A percentile compares a stretch with the other conserved stretches of the same genome.
Evolutionary conservation across 2,888 invertebrate species (phyloP).

Genomic region (Eristalis intricaria): DNA sequence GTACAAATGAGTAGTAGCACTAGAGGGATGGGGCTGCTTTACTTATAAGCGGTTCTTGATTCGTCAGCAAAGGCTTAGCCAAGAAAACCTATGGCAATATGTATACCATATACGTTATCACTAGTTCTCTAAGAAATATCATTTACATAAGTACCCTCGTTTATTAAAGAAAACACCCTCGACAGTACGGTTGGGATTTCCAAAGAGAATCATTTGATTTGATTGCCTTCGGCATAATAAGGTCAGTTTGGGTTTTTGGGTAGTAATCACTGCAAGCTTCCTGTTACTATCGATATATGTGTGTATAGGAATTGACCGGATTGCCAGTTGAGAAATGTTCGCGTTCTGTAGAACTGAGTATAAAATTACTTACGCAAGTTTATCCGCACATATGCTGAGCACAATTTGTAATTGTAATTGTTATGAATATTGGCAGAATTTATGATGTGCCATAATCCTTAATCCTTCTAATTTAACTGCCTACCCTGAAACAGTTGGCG

Average conservation of each 20-base stretch:
- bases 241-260: constrained; percentile 62
- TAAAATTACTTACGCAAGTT: constrained; percentile 56
- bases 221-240: constrained; percentile 59
- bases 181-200: constrained; percentile 2
- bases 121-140: constrained; percentile 54
- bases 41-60: constrained; percentile 31
- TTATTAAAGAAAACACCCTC: constrained; percentile 58
- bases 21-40: background rate
- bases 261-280: constrained; percentile 39
- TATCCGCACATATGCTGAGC: constrained; percentile 52
- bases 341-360: constrained; percentile 38
- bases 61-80: constrained; percentile 47
- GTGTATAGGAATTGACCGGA: constrained; percentile 11
- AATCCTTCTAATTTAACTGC: constrained; percentile 60
- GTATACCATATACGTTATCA: constrained; percentile 55
- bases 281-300: constrained; percentile 47
- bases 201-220: constrained; percentile 50
- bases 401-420: constrained; percentile 60
- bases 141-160: constrained; percentile 67
- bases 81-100: constrained; percentile 52
- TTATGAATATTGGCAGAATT: constrained; percentile 63
- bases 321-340: constrained; percentile 36
- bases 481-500: constrained; percentile 51
- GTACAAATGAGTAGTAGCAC: constrained; percentile 52
- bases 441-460: constrained; percentile 67